Conservation (phyloP, 2,888 invertebrate genomes). For the Habrosyne pyritoides region DNA sequence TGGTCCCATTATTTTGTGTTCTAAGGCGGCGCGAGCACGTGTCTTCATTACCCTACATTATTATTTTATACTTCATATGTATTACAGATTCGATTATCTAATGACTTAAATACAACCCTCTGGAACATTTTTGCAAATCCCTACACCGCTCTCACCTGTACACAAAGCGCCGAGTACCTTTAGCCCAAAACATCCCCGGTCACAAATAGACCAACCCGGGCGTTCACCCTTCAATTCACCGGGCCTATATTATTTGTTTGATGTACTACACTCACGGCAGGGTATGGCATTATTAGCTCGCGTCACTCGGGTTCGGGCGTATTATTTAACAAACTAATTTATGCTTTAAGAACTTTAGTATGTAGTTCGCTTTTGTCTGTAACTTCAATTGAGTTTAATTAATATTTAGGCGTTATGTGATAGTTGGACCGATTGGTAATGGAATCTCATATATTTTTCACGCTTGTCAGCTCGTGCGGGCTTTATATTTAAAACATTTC, state of each 20-base stretch:
- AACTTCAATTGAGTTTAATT: not conserved
- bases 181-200: conserved; percentile 15
- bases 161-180: not conserved
- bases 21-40: no score
- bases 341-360: not conserved
- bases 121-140: not conserved
- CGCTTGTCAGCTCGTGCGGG: not conserved
- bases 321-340: not conserved
- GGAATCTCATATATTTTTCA: not conserved
- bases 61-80: no score
- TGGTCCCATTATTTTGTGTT: no score
- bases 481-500: not conserved
- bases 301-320: not conserved
- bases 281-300: not conserved
- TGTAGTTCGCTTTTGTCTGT: not conserved
- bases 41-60: no score
- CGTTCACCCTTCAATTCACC: conserved; percentile 19
- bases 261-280: conserved; percentile 17
- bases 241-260: conserved; percentile 17
- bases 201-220: conserved; percentile 15
- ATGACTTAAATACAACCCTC: no score
- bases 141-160: not conserved
- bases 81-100: no score
- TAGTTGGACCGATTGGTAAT: not conserved
- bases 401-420: no score